Evolutionary conservation across 2,888 invertebrate species (phyloP), one percentile per base, ranked within the genome.

Genomic region (Acanthosoma haemorrhoidale): DNA sequence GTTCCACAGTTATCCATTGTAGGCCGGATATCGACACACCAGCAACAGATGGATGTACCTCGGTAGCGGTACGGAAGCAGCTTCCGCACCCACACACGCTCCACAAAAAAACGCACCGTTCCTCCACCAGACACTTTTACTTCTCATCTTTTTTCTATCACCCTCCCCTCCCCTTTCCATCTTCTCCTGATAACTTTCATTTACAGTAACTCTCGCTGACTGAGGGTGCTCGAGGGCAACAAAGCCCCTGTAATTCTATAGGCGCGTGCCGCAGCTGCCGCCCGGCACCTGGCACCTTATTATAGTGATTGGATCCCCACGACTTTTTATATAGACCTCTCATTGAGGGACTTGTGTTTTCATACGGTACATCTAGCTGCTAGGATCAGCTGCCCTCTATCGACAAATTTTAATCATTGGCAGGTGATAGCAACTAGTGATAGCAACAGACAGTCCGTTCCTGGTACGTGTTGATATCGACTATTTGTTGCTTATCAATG

Each of bases 221-320:
- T n/a, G 32, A 59, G 59, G 59, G 31, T 32, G 31, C 59, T 34
- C 16, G 18, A 16, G 60, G 21, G 61, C 34, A 61, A 61, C 61
- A 61, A 61, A 36, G 61, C 18, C 15, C 18, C 21, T 61, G 61
- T 61, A 61, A 61, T 61, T 36, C 61, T 61, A 61, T 61, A 61
- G 61, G 61, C 61, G 18, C 61, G 61, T 61, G 61, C 36, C 61
- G 32, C 61, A 61, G 61, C 61, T 61, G 61, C n/a, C 21, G 34
- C 32, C 36, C 32, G 61, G 34, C 61, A 61, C 61, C 61, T 61
- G 61, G 61, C 51, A 51, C 34, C 61, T 61, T 61, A 61, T 61
- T 61, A 61, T 61, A 61, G 34, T 61, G 61, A 61, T 61, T 61
- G 61, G 61, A 61, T 51, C 51, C 51, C 51, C 51, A 25, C 51